Evolutionary conservation across 2,888 invertebrate species (phyloP), one percentile per base, ranked within the genome.

Genomic region (Sipha maydis): DNA sequence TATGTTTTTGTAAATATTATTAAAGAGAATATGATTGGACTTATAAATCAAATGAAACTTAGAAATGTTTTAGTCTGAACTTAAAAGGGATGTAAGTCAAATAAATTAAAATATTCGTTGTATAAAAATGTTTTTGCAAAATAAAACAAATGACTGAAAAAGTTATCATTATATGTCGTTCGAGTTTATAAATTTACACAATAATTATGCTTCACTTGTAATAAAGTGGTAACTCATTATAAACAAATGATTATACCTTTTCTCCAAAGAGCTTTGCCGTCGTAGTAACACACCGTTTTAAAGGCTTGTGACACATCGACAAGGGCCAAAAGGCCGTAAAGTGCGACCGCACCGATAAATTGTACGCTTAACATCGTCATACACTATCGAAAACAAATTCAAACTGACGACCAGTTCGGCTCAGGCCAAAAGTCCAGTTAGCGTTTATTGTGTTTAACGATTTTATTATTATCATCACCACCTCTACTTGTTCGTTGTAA

Each of bases 221-320:
- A 9, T 41, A 41, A 41, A 41, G 41, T 41, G 48, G 11, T 48
- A 48, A 48, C 48, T 48, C 48, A 48, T 48, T 48, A 54, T 8
- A 25, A 61, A 61, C 61, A 61, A 21, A 21, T 9, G 41, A 89
- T 93, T 92, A 96, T 41, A 41, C 96, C 95, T 93, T 94, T 93
- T 91, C 95, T 93, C 91, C 94, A 93, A 91, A 93, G 94, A 90
- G 95, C 94, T 91, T 93, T 94, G 92, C 95, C 94, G 92, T 95
- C 94, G 92, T 95, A 95, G 92, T 94, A 95, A 91, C 96, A 96
- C 91, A 95, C 92, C 80, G 95, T 94, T 92, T 95, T 95, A 91
- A 92, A 92, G 89, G 93, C 93, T 48, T 75, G 61, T 28, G 86
- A 80, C 73, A 88, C 75, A 19, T 61, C 73, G 21, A 80, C 61